Percentiles rank a stretch among this genome's conserved stretches.
Evolutionary conservation across 2,113 vertebrate species (phyloP).

Genomic region (Seriola rivoliana): DNA sequence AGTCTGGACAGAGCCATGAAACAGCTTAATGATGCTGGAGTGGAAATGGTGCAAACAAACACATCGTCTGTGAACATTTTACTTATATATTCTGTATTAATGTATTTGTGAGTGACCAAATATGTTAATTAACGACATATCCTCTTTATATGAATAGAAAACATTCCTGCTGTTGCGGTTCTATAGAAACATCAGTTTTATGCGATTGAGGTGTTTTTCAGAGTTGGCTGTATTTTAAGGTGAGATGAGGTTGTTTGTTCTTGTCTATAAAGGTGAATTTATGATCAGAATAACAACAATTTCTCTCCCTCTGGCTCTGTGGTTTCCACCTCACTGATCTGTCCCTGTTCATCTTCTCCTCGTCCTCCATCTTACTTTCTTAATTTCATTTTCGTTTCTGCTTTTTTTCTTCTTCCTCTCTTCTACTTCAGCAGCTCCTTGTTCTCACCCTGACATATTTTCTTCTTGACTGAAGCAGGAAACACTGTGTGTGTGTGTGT

Average conservation of each 20-base stretch:
- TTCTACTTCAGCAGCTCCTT: slow-evolving; percentile 16
- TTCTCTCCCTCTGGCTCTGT: not conserved
- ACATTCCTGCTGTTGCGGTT: no score
- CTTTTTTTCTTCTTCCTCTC: not conserved
- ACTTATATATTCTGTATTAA: no score
- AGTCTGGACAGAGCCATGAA: no score
- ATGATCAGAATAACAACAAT: slow-evolving; percentile 2
- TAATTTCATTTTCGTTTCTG: slow-evolving; percentile 3
- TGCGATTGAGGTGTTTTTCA: no score
- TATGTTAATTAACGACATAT: no score
- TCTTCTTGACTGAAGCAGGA: slow-evolving; percentile 14
- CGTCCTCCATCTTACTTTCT: slow-evolving; percentile 3
- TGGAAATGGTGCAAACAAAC: no score
- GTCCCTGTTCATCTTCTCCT: not conserved
- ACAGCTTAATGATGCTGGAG: no score
- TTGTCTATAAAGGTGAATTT: slow-evolving; percentile 14
- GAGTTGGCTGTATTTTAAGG: not conserved
- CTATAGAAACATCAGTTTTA: no score
- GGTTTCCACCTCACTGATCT: slow-evolving; percentile 44
- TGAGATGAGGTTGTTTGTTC: not conserved
- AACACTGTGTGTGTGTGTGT: slow-evolving; percentile 3
- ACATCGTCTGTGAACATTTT: no score
- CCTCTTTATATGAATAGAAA: no score
- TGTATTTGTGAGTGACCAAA: no score
- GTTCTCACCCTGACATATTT: slow-evolving; percentile 26